A percentile compares a stretch with the other conserved stretches of the same genome.
phyloP scores from a whole-genome alignment of 2,113 vertebrate genomes.

The Polypterus bichir region DNA sequence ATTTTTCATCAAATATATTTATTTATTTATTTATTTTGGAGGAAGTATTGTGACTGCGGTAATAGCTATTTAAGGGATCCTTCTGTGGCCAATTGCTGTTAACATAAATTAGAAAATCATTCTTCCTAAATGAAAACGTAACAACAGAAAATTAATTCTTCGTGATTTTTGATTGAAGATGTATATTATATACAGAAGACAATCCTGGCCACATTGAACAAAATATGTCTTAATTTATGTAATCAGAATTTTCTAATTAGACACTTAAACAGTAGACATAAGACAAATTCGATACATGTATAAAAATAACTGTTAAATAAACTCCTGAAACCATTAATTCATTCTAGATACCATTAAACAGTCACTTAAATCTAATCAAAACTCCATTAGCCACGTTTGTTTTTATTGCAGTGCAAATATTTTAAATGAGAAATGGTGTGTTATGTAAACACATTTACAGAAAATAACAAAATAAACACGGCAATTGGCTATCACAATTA shows the following conservation, averaged over 20 bases:
- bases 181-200: too few species aligned
- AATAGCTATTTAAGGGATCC: too few species aligned
- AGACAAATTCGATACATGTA: not conserved
- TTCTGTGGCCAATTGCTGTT: too few species aligned
- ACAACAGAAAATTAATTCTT: too few species aligned
- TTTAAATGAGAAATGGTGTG: slow-evolving; percentile 4
- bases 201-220: too few species aligned
- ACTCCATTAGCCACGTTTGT: slow-evolving; percentile 7
- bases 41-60: too few species aligned
- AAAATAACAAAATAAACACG: slow-evolving; percentile 4
- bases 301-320: slow-evolving; percentile 6
- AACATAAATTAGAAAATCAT: too few species aligned
- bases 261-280: not conserved
- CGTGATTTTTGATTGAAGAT: too few species aligned
- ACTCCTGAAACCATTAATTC: slow-evolving; percentile 7
- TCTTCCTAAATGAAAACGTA: too few species aligned
- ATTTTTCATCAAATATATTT: too few species aligned
- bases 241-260: not conserved
- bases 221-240: not conserved
- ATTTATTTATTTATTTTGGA: too few species aligned
- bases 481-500: not conserved
- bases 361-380: slow-evolving; percentile 11
- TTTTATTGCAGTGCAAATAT: slow-evolving; percentile 3
- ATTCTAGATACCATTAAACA: slow-evolving; percentile 10
- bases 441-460: slow-evolving; percentile 4